Evolutionary conservation across 2,113 vertebrate genomes (phyloP).

Genomic region (Tetrao urogallus): DNA sequence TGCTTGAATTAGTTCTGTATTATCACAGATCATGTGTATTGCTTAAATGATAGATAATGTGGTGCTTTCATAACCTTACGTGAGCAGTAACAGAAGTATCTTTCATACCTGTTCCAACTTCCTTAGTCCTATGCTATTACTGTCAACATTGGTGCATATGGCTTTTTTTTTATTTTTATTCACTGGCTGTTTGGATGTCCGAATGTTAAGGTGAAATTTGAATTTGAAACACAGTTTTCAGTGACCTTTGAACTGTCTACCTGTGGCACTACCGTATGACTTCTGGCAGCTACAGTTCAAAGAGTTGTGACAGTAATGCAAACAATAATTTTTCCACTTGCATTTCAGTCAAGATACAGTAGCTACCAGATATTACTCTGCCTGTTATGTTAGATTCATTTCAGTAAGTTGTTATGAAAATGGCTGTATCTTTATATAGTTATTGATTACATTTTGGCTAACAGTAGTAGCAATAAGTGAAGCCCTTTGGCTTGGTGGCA

Average conservation of each 20-base stretch:
- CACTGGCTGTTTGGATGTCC: not conserved
- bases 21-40: not conserved
- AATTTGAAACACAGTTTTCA: not conserved
- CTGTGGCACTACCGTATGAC: not conserved
- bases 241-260: not conserved
- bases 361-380: not conserved
- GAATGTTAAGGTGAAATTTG: not conserved
- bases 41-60: not conserved
- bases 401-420: not conserved
- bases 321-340: not conserved
- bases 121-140: not conserved
- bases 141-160: accelerated
- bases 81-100: not conserved
- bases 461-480: not conserved
- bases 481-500: not conserved
- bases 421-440: not conserved
- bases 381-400: not conserved
- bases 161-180: not conserved
- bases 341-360: not conserved
- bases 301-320: not conserved
- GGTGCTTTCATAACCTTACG: not conserved
- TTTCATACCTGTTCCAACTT: not conserved
- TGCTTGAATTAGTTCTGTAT: not conserved
- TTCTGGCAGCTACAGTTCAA: not conserved
- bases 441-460: not conserved